A percentile compares a stretch with the other conserved stretches of the same genome.
These are phyloP conservation scores for Liposcelis brunnea DNA, from an alignment of 2,888 invertebrate species.

Conservation along the genomic window DNA sequence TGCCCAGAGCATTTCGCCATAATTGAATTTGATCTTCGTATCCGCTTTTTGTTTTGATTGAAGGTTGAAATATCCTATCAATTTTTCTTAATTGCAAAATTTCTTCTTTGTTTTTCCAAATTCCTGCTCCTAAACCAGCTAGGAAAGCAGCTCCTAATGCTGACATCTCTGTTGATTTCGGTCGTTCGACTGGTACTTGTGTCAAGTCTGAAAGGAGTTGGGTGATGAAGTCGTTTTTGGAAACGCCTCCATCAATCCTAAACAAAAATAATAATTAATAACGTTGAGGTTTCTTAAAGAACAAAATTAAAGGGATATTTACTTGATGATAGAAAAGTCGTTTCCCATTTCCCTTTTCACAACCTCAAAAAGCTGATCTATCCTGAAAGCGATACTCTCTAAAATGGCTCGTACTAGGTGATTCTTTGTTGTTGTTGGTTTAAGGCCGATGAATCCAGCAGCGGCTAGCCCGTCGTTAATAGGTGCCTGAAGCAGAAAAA, in stretches of 20 bases:
- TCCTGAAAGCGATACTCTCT: slow-evolving; percentile 69
- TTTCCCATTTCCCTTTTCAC: slow-evolving; percentile 51
- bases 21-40: slow-evolving; percentile 25
- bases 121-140: slow-evolving; percentile 60
- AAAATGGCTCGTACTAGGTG: slow-evolving; percentile 68
- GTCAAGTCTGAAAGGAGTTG: slow-evolving; percentile 76
- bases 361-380: slow-evolving; percentile 57
- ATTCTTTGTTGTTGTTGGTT: slow-evolving; percentile 52
- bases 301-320: slow-evolving; percentile 15
- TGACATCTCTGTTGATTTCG: slow-evolving; percentile 59
- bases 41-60: slow-evolving; percentile 21
- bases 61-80: slow-evolving; percentile 41
- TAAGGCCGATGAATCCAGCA: slow-evolving; percentile 61
- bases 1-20: slow-evolving; percentile 38
- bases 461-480: slow-evolving; percentile 73
- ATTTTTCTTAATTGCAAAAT: slow-evolving; percentile 38
- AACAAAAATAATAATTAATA: no score
- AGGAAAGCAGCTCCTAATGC: slow-evolving; percentile 73
- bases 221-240: slow-evolving; percentile 78
- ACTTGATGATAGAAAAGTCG: slow-evolving; percentile 42
- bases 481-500: slow-evolving; percentile 47
- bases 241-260: slow-evolving; percentile 94
- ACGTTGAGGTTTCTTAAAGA: no score
- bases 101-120: slow-evolving; percentile 55
- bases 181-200: slow-evolving; percentile 54